Percentiles rank a stretch among this genome's conserved stretches.
Evolutionary conservation across 2,888 invertebrate species (phyloP).

Genomic region (Tridacna gigas): DNA sequence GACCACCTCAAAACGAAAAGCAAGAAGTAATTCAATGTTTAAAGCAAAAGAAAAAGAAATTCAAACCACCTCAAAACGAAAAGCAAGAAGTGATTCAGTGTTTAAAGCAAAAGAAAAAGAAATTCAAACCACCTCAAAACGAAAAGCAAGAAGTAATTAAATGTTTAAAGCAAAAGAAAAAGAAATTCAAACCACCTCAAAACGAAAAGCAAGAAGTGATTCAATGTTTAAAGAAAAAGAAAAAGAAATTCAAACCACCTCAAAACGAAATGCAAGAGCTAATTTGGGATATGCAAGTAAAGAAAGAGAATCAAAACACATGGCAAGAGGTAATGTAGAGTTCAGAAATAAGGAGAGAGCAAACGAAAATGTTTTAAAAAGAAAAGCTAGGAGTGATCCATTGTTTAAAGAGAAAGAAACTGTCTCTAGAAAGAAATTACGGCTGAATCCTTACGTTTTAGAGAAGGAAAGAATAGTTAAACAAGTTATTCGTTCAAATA

Average conservation of each 20-base stretch:
- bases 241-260: not conserved
- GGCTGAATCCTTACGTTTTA: not conserved
- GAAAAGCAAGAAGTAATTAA: not conserved
- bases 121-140: not conserved
- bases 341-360: not conserved
- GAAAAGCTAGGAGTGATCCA: not conserved
- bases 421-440: not conserved
- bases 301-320: not conserved
- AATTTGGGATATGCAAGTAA: not conserved
- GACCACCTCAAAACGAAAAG: not conserved
- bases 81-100: not conserved
- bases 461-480: slow-evolving; percentile 1
- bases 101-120: not conserved
- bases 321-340: not conserved
- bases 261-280: not conserved
- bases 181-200: not conserved
- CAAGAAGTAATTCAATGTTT: not conserved
- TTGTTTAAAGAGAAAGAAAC: not conserved
- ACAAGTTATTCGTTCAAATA: not conserved
- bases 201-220: not conserved
- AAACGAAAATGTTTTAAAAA: not conserved
- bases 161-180: not conserved
- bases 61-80: not conserved
- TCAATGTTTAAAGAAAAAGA: not conserved
- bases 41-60: not conserved